These are phyloP conservation scores for Lerema accius DNA, from an alignment of 1,140 invertebrate species.

Conservation along the genomic window DNA sequence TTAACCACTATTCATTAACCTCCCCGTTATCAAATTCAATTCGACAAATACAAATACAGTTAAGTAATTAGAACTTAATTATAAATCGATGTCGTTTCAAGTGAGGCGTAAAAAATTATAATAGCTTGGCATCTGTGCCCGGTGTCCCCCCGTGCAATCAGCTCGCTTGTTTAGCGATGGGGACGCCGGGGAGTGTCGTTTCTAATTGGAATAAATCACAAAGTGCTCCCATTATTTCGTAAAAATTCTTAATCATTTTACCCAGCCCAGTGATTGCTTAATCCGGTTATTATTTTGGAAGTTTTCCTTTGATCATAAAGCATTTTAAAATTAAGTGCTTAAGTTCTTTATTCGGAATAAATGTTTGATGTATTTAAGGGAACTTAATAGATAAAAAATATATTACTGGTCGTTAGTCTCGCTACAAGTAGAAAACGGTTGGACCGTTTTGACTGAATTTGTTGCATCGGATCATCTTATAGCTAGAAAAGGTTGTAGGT, in stretches of 20 bases:
- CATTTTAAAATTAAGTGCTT: too few relatives aligned
- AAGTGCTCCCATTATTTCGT: conserved; percentile 7
- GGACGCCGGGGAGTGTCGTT: background rate
- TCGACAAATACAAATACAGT: background rate
- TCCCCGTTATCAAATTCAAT: background rate
- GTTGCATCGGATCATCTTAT: too few relatives aligned
- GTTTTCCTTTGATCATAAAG: too few relatives aligned
- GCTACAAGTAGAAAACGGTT: too few relatives aligned
- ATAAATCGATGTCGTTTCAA: conserved; percentile 28
- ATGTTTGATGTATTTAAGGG: too few relatives aligned
- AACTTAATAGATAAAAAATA: too few relatives aligned
- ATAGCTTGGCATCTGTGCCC: conserved; percentile 21
- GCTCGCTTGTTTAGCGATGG: conserved; percentile 3
- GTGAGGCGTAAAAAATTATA: conserved; percentile 25
- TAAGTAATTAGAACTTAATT: conserved; percentile 16
- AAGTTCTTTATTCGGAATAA: too few relatives aligned
- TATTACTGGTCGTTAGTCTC: too few relatives aligned
- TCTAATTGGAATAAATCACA: conserved; percentile 11
- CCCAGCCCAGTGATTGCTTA: conserved; percentile 5
- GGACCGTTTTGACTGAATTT: too few relatives aligned
- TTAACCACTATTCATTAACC: background rate
- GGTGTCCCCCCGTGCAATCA: background rate
- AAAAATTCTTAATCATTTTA: background rate
- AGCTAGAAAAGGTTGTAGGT: too few relatives aligned
- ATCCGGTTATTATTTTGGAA: background rate